Conservation (phyloP, 2,888 invertebrate genomes). For the Diarsia dahlii region DNA sequence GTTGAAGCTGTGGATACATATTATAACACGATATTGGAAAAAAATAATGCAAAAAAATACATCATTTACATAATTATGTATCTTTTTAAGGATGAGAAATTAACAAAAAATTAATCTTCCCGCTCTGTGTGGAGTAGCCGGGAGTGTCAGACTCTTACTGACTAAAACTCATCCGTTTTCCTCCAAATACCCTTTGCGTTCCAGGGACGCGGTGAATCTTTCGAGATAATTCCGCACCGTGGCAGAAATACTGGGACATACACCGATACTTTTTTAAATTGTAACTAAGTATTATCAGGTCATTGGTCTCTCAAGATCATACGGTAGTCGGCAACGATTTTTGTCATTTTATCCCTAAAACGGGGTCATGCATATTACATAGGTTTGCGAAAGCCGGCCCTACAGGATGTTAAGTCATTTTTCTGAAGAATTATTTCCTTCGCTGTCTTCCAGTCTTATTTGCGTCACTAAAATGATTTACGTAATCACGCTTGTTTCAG, state of each 20-base stretch:
- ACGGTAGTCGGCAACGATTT: neutral
- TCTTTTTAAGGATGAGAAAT: too few species aligned
- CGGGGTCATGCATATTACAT: neutral
- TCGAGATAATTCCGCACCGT: too few species aligned
- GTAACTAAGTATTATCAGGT: neutral
- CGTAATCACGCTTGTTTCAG: neutral
- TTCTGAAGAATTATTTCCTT: conserved; percentile 7
- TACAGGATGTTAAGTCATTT: conserved; percentile 5
- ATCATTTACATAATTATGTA: too few species aligned
- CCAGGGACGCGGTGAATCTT: too few species aligned
- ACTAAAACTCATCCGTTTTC: too few species aligned
- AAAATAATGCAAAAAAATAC: neutral
- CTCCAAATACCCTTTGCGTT: too few species aligned
- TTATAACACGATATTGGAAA: neutral
- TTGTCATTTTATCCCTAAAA: neutral
- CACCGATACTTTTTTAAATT: neutral
- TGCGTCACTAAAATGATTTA: conserved; percentile 28
- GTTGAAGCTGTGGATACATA: neutral
- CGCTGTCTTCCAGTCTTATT: conserved; percentile 15
- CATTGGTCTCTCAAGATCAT: neutral
- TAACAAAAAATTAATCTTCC: too few species aligned
- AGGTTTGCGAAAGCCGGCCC: neutral
- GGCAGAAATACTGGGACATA: neutral
- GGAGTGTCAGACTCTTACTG: too few species aligned
- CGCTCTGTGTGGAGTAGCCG: too few species aligned